Evolutionary conservation across 2,797 vertebrate species (phyloP), one percentile per base, ranked within the genome.

Genomic region (Botia almorhae): DNA sequence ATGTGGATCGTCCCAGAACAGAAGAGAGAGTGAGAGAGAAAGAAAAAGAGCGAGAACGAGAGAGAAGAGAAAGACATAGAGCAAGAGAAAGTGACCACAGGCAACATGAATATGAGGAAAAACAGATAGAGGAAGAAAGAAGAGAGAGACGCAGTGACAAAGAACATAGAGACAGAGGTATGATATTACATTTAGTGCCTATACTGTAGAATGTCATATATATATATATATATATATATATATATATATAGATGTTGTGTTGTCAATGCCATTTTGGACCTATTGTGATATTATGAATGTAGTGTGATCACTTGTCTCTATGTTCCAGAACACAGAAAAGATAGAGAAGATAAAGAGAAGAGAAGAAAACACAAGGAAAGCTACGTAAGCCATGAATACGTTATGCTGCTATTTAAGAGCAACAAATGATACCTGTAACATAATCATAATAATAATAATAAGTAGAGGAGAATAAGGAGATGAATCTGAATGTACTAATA

Each of bases 301-400:
- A 12, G 21, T 53, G 69, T n/a, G 7, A 29, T 61, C 50, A 64
- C 2, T 23, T 4, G 75, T 2, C 71, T 67, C 12, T 87, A 84
- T 43, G 58, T 90, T 91, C 85, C 79, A 94, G 90, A 85, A 16
- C 88, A 92, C 7, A 85, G 79, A 81, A 88, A 82, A 81, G 85
- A 88, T 76, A 91, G 61, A 86, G 93, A 92, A 70, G 91, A 94
- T 12, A 86, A 4, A 88, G 94, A 94, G 74, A 89, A 79, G 75
- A 92, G 88, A 78, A 91, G 86, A 79, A 88, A 51, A 84, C 89
- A 92, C 60, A 90, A 85, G 86, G 91, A 87, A 84, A 82, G 90
- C 87, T 89, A 87, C 17, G 90, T 93, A 85, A 82, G 86, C 17
- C 64, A 19, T 65, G 11, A 2, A 81, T 82, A 61, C 69, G 8